These are phyloP conservation scores for Catocala sponsa DNA, from an alignment of 2,888 invertebrate species.

Conservation along the genomic window DNA sequence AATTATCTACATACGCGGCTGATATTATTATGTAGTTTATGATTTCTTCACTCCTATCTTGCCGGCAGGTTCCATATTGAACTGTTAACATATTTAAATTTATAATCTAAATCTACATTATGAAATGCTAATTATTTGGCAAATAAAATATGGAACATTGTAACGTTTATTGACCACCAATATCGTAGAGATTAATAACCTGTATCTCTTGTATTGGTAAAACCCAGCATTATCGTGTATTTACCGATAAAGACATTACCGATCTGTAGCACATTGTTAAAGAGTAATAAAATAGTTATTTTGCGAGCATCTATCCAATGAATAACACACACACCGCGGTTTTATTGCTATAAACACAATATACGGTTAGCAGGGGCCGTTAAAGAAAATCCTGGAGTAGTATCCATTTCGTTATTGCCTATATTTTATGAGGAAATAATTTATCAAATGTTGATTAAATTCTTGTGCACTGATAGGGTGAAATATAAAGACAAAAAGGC, in stretches of 20 bases:
- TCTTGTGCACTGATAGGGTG: neutral
- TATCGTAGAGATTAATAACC: no score
- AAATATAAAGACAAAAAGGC: no score
- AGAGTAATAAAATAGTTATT: constrained; percentile 9
- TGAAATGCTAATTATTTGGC: no score
- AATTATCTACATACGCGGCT: no score
- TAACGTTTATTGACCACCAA: no score
- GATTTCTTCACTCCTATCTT: no score
- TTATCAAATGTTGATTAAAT: constrained; percentile 11
- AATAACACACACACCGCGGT: constrained; percentile 2
- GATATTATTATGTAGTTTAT: no score
- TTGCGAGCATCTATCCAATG: constrained; percentile 2
- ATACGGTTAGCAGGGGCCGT: constrained; percentile 15
- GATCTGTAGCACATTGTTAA: constrained; percentile 2
- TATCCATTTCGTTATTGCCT: constrained; percentile 11
- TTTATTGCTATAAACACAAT: constrained; percentile 21
- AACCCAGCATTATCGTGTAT: neutral
- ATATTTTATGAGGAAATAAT: constrained; percentile 12
- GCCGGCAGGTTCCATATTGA: no score
- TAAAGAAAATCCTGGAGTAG: constrained; percentile 20
- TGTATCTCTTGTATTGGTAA: no score
- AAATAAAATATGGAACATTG: no score
- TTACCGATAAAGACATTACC: constrained; percentile 2
- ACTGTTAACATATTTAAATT: no score
- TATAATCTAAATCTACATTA: no score